Percentiles rank a stretch among this genome's conserved stretches.
Evolutionary conservation across 1,140 invertebrate genomes (phyloP).

Genomic region (Gonatopus flavifemur): DNA sequence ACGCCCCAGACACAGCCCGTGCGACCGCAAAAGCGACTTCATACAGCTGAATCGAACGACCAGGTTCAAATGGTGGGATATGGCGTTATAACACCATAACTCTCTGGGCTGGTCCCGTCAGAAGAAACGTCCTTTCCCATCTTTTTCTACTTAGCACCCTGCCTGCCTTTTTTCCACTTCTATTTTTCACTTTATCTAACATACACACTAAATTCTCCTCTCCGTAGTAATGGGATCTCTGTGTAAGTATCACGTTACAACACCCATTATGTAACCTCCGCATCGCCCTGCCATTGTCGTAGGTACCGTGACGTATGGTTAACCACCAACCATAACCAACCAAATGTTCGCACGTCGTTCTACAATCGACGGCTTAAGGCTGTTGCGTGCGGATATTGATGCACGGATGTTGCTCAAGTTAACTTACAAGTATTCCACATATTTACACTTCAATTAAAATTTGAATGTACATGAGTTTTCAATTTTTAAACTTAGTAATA

Average conservation of each 20-base stretch:
- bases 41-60: not conserved
- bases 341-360: slow-evolving; percentile 29
- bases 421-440: too few relatives aligned
- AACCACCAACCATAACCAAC: slow-evolving; percentile 30
- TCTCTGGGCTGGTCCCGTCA: slow-evolving; percentile 19
- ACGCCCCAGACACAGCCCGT: slow-evolving; percentile 25
- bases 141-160: not conserved
- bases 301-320: slow-evolving; percentile 22
- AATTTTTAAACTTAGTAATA: too few relatives aligned
- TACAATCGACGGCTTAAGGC: too few relatives aligned
- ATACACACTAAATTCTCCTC: slow-evolving; percentile 1
- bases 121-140: not conserved
- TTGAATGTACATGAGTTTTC: too few relatives aligned
- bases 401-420: too few relatives aligned
- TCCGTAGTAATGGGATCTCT: not conserved
- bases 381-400: too few relatives aligned
- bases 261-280: slow-evolving; percentile 25
- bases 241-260: slow-evolving; percentile 28
- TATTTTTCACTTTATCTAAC: too few relatives aligned
- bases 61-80: slow-evolving; percentile 23
- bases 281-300: slow-evolving; percentile 12
- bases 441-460: too few relatives aligned
- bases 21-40: slow-evolving; percentile 11
- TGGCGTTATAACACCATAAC: slow-evolving; percentile 16
- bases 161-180: not conserved